A percentile compares a stretch with the other conserved stretches of the same genome.
These are phyloP conservation scores for Sinocyclocheilus anophthalmus DNA, from an alignment of 2,113 vertebrate species.

Conservation along the genomic window DNA sequence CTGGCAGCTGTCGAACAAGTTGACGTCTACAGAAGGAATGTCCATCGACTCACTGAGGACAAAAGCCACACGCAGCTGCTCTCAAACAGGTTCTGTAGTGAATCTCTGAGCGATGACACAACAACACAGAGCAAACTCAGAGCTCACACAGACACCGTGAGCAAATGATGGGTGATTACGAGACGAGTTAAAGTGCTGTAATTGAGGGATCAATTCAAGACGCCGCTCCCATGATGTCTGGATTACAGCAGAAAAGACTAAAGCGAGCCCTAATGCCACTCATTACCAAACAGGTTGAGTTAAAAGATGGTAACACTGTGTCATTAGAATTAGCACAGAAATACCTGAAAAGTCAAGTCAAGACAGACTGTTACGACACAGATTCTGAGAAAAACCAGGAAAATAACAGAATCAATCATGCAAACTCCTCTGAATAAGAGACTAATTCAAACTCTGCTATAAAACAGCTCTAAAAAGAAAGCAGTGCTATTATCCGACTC, in stretches of 20 bases:
- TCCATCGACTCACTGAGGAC: neutral
- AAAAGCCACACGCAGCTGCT: slow-evolving; percentile 17
- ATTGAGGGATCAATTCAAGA: slow-evolving; percentile 13
- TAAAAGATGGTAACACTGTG: neutral
- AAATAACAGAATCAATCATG: neutral
- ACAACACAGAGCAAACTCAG: neutral
- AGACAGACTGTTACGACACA: neutral
- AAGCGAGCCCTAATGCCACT: neutral
- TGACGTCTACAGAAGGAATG: slow-evolving; percentile 13
- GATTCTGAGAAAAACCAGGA: neutral
- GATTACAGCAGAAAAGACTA: neutral
- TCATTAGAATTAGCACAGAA: neutral
- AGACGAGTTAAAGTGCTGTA: slow-evolving; percentile 13
- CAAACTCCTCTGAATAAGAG: neutral
- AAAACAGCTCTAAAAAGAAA: neutral
- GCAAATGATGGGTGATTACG: neutral
- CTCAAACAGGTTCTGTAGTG: slow-evolving; percentile 19
- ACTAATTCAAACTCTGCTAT: neutral
- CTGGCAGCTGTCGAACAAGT: neutral
- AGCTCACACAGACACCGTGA: neutral
- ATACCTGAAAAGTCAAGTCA: neutral
- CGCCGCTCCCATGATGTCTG: neutral
- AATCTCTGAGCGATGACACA: neutral
- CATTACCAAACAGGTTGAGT: neutral
- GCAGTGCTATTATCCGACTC: neutral